Percentiles rank a stretch among this genome's conserved stretches.
Evolutionary conservation across 2,113 vertebrate genomes (phyloP).

Genomic region (Pitta sordida): DNA sequence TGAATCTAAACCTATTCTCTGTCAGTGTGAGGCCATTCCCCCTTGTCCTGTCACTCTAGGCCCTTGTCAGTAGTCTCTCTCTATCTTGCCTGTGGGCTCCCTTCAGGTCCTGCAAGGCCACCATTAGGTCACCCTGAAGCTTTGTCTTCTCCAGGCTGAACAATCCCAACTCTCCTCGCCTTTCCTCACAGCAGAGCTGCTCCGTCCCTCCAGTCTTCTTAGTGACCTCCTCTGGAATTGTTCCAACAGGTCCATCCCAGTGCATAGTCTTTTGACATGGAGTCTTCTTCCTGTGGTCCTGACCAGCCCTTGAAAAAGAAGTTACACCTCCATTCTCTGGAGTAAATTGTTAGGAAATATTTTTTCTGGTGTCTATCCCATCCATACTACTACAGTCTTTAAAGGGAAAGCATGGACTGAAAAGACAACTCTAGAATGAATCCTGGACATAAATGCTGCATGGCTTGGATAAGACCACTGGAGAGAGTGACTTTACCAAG

Average conservation of each 20-base stretch:
- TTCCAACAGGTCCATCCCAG: neutral
- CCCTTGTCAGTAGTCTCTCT: no score
- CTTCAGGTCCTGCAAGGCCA: no score
- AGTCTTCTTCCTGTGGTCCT: neutral
- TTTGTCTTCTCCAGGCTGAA: neutral
- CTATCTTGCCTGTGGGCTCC: no score
- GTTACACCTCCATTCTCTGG: neutral
- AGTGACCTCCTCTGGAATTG: neutral
- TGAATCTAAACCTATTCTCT: accelerated
- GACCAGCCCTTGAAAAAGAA: neutral
- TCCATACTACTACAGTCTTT: neutral
- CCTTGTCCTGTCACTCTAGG: neutral
- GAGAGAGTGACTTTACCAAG: neutral
- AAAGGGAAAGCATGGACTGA: neutral
- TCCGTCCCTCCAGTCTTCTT: neutral
- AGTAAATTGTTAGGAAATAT: neutral
- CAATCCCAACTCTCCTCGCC: neutral
- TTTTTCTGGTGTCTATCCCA: neutral
- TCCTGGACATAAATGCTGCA: neutral
- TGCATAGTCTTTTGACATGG: neutral
- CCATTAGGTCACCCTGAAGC: neutral
- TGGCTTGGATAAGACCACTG: neutral
- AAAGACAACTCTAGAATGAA: neutral
- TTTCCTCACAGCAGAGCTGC: neutral
- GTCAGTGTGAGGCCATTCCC: neutral